Evolutionary conservation across 1,140 invertebrate species (phyloP).

Genomic region (Hyposmocoma kahamanoa): DNA sequence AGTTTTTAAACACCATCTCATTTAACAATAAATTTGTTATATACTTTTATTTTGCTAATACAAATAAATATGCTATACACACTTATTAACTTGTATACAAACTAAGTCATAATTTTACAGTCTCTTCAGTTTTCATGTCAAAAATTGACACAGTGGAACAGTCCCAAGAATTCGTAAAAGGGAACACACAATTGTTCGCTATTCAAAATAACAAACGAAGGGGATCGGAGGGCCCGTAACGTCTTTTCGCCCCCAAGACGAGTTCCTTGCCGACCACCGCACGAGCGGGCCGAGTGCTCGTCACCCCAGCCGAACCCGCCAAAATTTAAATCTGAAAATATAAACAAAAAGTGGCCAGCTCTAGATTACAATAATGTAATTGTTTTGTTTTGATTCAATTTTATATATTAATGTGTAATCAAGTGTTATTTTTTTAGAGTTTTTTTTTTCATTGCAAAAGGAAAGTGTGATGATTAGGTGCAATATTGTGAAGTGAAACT

Average conservation of each 20-base stretch:
- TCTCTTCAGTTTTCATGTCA: too few relatives aligned
- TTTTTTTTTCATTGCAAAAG: constrained; percentile 2
- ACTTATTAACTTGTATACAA: too few relatives aligned
- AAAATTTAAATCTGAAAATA: constrained; percentile 19
- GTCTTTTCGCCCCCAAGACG: constrained; percentile 66
- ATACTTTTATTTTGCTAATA: too few relatives aligned
- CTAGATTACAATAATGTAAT: neutral
- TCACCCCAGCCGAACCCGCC: constrained; percentile 27
- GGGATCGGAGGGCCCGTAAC: constrained; percentile 57
- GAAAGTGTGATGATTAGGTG: neutral
- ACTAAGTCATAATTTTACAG: too few relatives aligned
- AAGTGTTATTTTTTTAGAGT: constrained; percentile 6
- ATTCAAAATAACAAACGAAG: constrained; percentile 49
- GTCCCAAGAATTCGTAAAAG: constrained; percentile 24
- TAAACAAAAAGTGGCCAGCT: neutral
- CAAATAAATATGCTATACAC: too few relatives aligned
- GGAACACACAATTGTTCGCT: constrained; percentile 38
- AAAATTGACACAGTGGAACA: constrained; percentile 11
- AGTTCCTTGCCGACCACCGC: constrained; percentile 63
- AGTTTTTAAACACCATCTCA: too few relatives aligned
- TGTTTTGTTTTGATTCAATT: neutral
- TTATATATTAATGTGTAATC: neutral
- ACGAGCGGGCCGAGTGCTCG: constrained; percentile 41
- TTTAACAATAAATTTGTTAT: too few relatives aligned
- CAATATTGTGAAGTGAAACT: neutral